Conservation (phyloP, 2,888 invertebrate species). For the Dexiosoma caninum region DNA sequence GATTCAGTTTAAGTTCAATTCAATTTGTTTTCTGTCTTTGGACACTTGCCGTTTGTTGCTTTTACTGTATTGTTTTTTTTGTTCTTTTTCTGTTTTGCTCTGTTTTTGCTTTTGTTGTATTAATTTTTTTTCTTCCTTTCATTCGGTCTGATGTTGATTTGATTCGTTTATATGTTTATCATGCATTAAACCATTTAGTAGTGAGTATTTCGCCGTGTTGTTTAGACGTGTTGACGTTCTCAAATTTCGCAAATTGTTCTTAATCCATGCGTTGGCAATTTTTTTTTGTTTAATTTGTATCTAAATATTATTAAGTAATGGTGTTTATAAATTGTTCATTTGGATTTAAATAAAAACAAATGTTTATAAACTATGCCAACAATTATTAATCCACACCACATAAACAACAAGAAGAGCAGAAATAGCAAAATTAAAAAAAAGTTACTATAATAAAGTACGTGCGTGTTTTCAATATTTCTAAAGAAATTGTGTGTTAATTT, state of each 20-base stretch:
- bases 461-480: constrained; percentile 40
- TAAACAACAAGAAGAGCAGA: neutral
- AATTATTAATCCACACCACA: no score
- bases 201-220: constrained; percentile 73
- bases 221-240: constrained; percentile 68
- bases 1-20: constrained; percentile 55
- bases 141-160: constrained; percentile 53
- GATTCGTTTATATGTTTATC: constrained; percentile 58
- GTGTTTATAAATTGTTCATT: constrained; percentile 16
- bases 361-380: no score
- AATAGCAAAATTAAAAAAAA: neutral
- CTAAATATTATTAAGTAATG: neutral
- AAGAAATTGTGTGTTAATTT: constrained; percentile 21
- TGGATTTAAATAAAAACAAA: constrained; percentile 10
- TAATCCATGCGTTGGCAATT: constrained; percentile 40
- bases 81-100: constrained; percentile 35
- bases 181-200: constrained; percentile 67
- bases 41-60: constrained; percentile 56
- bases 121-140: constrained; percentile 35
- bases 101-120: constrained; percentile 29
- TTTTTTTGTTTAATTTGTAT: neutral
- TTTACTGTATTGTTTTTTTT: constrained; percentile 48
- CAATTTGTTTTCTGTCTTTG: constrained; percentile 56
- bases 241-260: constrained; percentile 50
- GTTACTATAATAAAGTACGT: constrained; percentile 5